phyloP scores from a whole-genome alignment of 2,797 vertebrate genomes.

The Ptychobarbus kaznakovi region DNA sequence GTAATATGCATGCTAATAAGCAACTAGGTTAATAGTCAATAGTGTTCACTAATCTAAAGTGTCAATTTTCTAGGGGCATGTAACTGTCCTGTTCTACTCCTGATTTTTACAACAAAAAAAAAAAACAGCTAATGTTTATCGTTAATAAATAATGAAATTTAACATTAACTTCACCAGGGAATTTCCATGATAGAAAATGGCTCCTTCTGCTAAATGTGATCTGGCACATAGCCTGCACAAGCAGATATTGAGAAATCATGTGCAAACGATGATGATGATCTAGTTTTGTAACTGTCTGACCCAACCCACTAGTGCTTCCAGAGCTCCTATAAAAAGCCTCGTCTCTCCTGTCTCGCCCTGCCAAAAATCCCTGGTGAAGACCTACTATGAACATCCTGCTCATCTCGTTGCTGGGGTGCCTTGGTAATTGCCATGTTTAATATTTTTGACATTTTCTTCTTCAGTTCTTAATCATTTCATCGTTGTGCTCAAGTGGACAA shows the following conservation, averaged over 20 bases:
- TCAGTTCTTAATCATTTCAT: neutral
- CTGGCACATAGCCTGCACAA: neutral
- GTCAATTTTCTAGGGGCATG: too few species aligned
- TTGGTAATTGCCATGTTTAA: slow-evolving; percentile 70
- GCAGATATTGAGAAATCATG: slow-evolving; percentile 68
- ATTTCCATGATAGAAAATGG: slow-evolving; percentile 5
- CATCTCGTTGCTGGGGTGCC: slow-evolving; percentile 68
- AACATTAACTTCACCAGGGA: neutral
- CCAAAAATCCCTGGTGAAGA: slow-evolving; percentile 50
- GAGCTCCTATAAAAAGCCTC: slow-evolving; percentile 70
- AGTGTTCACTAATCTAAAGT: neutral
- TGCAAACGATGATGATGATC: slow-evolving; percentile 57
- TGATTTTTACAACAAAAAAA: neutral
- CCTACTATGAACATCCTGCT: slow-evolving; percentile 74
- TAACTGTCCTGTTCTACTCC: neutral
- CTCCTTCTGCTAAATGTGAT: neutral
- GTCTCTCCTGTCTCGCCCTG: slow-evolving; percentile 39
- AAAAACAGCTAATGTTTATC: neutral
- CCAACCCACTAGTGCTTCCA: slow-evolving; percentile 27
- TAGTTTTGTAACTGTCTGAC: slow-evolving; percentile 3
- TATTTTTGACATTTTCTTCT: neutral
- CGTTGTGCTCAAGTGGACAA: neutral
- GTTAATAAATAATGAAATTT: neutral
- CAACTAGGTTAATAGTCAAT: too few species aligned
- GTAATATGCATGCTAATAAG: neutral